Evolutionary conservation across 2,113 vertebrate genomes (phyloP), one percentile per base, ranked within the genome.

Genomic region (Cebidichthys violaceus): DNA sequence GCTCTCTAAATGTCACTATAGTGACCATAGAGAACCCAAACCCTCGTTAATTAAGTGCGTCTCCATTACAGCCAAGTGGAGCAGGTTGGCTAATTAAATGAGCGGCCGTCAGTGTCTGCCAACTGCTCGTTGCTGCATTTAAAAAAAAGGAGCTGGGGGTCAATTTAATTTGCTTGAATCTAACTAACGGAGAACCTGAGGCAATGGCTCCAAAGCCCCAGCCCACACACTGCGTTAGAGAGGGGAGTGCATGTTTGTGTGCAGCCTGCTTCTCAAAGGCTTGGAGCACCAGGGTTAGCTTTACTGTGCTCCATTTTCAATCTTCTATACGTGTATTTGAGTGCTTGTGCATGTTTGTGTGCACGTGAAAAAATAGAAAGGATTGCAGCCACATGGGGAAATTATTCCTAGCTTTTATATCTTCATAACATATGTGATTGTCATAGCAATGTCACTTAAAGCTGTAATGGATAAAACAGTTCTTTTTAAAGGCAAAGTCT

Each of bases 321-420:
- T 43, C 66, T 9, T 33, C 45, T 76, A 1, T 66, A 45, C 27
- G 15, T 54, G 67, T 37, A 31, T 79, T 67, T 75, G 69, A 61
- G 57, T 17, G 18, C 43, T 61, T 39, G 17, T 68, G 39, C 33
- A 57, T 9, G 18, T 70, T 60, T 17, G 13, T 41, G 60, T 60
- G 50, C 33, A 47, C 17, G 45, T 9, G 7, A 20, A 18, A 20
- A 87, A 79, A 87, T 45, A 2, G n/a, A 82, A 71, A 80, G 95
- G 95, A 95, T 92, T 65, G 92, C 90, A 93, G 95, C 93, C 94
- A 95, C 84, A 94, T 95, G 95, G 84, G 45, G 18, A 91, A 47
- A 70, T 47, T 76, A 87, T 35, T 87, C 31, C 9, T 3, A n/a
- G 17, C 59, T 29, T 84, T 74, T 52, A 79, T 27, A 62, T 18